These are phyloP conservation scores for Elgonia sp. DNA, from an alignment of 2,888 invertebrate species.

Conservation along the genomic window DNA sequence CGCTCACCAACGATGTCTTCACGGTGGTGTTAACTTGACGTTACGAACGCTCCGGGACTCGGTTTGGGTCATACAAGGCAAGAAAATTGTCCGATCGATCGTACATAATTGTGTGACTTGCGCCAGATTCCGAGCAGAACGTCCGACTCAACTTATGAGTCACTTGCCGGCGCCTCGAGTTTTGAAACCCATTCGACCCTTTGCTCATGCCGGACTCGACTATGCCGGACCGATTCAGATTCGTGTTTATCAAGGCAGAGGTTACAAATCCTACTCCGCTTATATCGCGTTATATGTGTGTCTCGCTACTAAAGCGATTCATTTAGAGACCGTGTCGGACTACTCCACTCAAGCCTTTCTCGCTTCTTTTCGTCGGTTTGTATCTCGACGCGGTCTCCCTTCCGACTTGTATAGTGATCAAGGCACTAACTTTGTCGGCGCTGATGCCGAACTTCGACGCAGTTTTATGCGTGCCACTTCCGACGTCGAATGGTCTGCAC, in stretches of 20 bases:
- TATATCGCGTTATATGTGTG: constrained; percentile 3
- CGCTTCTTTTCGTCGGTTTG: background rate
- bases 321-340: background rate
- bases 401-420: background rate
- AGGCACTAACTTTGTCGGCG: background rate
- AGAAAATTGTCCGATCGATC: background rate
- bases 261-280: background rate
- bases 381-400: background rate
- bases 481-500: background rate
- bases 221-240: background rate
- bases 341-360: background rate
- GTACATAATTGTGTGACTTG: background rate
- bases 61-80: background rate
- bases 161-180: no score
- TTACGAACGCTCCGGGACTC: background rate
- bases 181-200: background rate
- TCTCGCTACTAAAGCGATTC: background rate
- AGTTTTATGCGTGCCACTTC: background rate
- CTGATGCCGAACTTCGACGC: background rate
- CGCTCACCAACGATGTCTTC: background rate
- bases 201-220: background rate
- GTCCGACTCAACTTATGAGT: no score
- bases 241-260: background rate
- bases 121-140: background rate
- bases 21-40: background rate